Evolutionary conservation across 1,140 invertebrate genomes (phyloP), one percentile per base, ranked within the genome.

Genomic region (Drosophila saltans): DNA sequence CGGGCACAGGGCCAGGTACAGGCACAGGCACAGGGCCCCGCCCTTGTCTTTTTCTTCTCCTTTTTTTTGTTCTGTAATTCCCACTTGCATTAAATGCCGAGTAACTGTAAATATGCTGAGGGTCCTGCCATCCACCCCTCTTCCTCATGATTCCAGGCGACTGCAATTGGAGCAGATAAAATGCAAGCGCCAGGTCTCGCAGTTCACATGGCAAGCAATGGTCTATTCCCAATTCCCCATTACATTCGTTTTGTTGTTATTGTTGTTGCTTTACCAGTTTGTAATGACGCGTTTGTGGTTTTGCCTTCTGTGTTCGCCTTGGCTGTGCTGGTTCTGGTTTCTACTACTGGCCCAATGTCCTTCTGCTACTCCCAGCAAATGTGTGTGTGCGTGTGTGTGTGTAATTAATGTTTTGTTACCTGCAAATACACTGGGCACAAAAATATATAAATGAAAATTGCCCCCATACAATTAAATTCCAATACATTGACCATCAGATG

Each of bases 131-230:
- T 30, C 16, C 30, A 41, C 33, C n/a, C 7, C 33, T 33, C 33
- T 30, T 16, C 45, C 45, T 57, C 52, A 57, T 67, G 59, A 1
- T 66, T 56, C 61, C 43, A 40, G 58, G 66, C 43, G 26, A 40
- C 60, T 86, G 83, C 83, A 86, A 86, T 71, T 86, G 83, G 83
- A 88, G 83, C 83, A 86, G 83, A 86, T 80, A 88, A 86, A 88
- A 82, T 86, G 83, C 80, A 78, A 72, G 60, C 45, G 70, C 39
- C 24, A 68, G 66, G 62, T 21, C 43, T 69, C 45, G 73, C 63
- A 79, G 82, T 75, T 83, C 67, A 80, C 61, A 60, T 83, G 81
- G 80, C 56, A 72, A 75, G 41, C 39, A 58, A 52, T 58, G 55
- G 62, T 52, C 55, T 74, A 76, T 76, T 76, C 60, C 75, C 75